Conservation (phyloP, 2,888 invertebrate genomes). For the Polylopha cassiicola region DNA sequence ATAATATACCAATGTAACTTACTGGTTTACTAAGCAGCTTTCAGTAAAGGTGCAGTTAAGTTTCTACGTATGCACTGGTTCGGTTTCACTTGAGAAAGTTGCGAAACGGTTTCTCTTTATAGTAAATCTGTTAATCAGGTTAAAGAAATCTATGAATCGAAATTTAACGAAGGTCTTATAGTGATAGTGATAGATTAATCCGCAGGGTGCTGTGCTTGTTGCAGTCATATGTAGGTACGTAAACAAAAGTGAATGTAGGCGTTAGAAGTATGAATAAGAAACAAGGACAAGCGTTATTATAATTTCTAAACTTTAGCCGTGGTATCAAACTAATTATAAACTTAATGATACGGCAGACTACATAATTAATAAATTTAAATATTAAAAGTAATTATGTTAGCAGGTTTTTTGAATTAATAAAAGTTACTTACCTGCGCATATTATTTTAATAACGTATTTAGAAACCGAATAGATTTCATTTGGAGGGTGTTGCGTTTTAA, state of each 20-base stretch:
- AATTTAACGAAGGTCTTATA: too few relatives aligned
- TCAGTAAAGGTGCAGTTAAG: too few relatives aligned
- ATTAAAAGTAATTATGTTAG: too few relatives aligned
- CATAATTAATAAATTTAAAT: too few relatives aligned
- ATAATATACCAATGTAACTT: constrained; percentile 10
- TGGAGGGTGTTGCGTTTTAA: constrained; percentile 6
- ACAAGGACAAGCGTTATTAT: constrained; percentile 45
- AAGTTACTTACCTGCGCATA: too few relatives aligned
- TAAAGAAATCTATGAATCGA: neutral
- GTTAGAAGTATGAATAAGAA: constrained; percentile 48
- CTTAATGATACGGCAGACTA: too few relatives aligned
- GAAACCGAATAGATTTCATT: too few relatives aligned
- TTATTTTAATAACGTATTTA: neutral
- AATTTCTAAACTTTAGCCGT: constrained; percentile 21
- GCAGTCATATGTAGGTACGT: constrained; percentile 38
- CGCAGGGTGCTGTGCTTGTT: constrained; percentile 15
- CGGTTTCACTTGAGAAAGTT: constrained; percentile 21
- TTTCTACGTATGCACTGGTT: constrained; percentile 10
- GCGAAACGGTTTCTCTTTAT: constrained; percentile 20
- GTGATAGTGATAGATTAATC: constrained; percentile 30
- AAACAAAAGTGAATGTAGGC: constrained; percentile 72
- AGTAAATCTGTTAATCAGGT: constrained; percentile 13
- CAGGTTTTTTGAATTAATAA: too few relatives aligned
- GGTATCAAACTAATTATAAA: too few relatives aligned
- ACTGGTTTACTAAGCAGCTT: constrained; percentile 7